Evolutionary conservation across 2,113 vertebrate genomes (phyloP).

Genomic region (Myanophis thanlyinensis): DNA sequence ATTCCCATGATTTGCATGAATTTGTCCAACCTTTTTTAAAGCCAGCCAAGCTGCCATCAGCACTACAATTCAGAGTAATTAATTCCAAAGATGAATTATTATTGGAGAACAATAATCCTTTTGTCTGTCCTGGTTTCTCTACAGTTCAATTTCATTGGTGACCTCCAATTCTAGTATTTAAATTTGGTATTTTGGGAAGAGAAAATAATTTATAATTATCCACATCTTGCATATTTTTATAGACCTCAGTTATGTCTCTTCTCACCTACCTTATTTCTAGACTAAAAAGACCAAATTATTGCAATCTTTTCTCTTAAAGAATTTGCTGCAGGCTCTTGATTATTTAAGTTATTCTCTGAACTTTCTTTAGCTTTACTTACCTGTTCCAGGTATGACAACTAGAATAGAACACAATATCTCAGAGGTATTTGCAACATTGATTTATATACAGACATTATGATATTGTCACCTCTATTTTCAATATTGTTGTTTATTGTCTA

Average conservation of each 20-base stretch:
- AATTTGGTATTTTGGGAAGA: background rate
- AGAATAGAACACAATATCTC: background rate
- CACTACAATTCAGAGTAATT: background rate
- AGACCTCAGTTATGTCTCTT: background rate
- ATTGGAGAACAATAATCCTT: background rate
- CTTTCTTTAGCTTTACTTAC: background rate
- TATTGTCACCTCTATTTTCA: background rate
- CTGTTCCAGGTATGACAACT: background rate
- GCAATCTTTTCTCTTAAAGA: background rate
- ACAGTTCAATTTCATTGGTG: background rate
- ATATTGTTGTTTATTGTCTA: background rate
- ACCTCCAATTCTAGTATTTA: background rate
- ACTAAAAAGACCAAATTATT: background rate
- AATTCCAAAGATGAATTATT: background rate
- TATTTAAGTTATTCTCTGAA: background rate
- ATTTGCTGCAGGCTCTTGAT: background rate
- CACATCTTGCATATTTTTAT: background rate
- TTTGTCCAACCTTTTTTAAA: background rate
- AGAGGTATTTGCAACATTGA: background rate
- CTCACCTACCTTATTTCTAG: background rate
- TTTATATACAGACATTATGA: background rate
- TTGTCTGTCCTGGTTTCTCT: background rate
- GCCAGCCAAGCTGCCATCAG: background rate
- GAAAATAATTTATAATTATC: background rate
- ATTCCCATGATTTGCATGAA: background rate